Base-by-base conservation (phyloP, 2,113 vertebrate species). In the Trinectes maculatus region DNA sequence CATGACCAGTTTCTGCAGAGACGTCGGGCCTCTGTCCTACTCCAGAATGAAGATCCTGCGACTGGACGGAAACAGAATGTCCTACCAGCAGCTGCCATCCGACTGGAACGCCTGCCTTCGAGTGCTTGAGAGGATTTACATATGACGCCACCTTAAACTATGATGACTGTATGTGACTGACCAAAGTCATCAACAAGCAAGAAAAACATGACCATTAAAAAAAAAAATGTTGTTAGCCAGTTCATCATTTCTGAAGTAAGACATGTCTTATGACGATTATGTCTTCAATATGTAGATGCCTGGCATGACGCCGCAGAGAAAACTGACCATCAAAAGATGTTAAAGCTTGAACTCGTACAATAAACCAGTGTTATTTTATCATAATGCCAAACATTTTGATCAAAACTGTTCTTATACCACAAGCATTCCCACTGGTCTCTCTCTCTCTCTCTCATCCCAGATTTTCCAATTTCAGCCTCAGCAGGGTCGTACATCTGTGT, bases 61-160 rank as follows among this genome's bases (percentile, higher is more conserved):
- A 39, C 62, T 94, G 73, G 93, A 94, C 8, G 92, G 91, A 26
- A 94, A 93, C 82, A 82, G 80, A 52, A 36, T 93, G 36, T 66
- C 78, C 34, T 66, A 87, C 69, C 82, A 90, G 6, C 89, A 92
- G 56, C 84, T 94, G 25, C 91, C 92, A 3, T 63, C 82, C 1
- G 89, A 92, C 64, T 93, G 91, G 91, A 80, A 86, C n/a, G 88
- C 73, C 77, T 94, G 93, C 46, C 87, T 93, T 29, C 48, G 92
- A 66, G 88, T 89, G 24, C 74, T 93, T 12, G 82, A 89, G 28
- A 70, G 66, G 8, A 88, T 93, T 67, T 89, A 87, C 47, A 60
- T 93, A n/a, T 93, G 85, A 91, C 28, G 60, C 39, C 8, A 22
- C 28, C 9, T 15, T 29, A 5, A 21, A 46, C 7, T 48, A 12